A percentile compares a stretch with the other conserved stretches of the same genome.
These are phyloP conservation scores for Tonatia bakeri DNA, from an alignment of 2,113 vertebrate species.

Conservation along the genomic window DNA sequence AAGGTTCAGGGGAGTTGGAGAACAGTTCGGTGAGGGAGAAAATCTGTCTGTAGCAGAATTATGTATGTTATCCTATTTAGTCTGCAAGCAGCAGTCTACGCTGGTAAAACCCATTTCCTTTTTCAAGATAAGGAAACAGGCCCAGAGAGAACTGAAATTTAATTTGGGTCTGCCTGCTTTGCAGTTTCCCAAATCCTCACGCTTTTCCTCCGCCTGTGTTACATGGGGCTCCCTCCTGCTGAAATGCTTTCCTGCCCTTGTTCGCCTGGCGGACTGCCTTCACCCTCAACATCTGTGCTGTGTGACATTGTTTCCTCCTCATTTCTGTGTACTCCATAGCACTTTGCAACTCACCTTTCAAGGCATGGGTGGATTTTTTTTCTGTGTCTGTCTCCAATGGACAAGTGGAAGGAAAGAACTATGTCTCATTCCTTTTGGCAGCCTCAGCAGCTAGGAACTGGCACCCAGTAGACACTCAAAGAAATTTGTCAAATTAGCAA, in stretches of 20 bases:
- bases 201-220: not conserved
- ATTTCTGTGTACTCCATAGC: not conserved
- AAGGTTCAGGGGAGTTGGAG: not conserved
- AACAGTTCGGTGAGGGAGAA: not conserved
- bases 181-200: not conserved
- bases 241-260: not conserved
- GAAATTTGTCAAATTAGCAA: not conserved
- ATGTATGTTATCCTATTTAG: not conserved
- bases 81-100: not conserved
- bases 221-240: not conserved
- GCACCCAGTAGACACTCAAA: not conserved
- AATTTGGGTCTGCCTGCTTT: not conserved
- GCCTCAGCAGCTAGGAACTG: not conserved
- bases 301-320: not conserved
- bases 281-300: accelerated
- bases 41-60: not conserved
- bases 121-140: not conserved
- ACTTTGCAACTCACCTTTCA: not conserved
- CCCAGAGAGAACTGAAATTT: not conserved
- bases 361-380: not conserved
- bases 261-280: not conserved
- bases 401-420: not conserved
- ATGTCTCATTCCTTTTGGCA: not conserved
- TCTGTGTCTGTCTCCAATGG: not conserved
- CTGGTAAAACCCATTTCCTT: not conserved